Evolutionary conservation across 2,113 vertebrate genomes (phyloP).

Genomic region (Rhegmatorhina hoffmannsi): DNA sequence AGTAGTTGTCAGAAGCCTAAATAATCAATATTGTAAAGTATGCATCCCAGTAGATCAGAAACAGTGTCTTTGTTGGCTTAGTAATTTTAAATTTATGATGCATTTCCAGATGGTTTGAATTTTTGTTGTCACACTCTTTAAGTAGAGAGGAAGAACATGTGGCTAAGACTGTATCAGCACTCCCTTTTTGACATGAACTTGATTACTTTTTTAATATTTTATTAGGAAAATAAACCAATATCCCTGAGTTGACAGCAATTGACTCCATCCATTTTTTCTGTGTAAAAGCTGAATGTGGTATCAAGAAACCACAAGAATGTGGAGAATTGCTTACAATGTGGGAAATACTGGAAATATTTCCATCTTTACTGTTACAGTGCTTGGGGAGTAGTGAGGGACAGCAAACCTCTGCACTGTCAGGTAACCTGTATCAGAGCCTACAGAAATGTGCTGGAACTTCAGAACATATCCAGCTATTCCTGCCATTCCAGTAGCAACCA

Average conservation of each 20-base stretch:
- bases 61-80: not conserved
- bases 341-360: not conserved
- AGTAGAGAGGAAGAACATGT: not conserved
- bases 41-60: not conserved
- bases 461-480: not conserved
- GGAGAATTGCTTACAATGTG: not conserved
- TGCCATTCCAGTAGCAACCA: not conserved
- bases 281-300: not conserved
- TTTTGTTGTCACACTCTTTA: not conserved
- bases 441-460: not conserved
- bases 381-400: not conserved
- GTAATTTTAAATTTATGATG: not conserved
- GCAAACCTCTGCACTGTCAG: not conserved
- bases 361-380: not conserved
- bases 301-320: not conserved
- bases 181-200: not conserved
- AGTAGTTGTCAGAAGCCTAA: not conserved
- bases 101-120: not conserved
- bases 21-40: accelerated
- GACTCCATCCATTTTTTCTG: not conserved
- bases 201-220: not conserved
- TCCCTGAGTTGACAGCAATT: not conserved
- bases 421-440: not conserved
- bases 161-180: not conserved
- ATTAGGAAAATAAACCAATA: not conserved